These are phyloP conservation scores for Amblyopsis hoosieri DNA, from an alignment of 2,797 vertebrate species.

Conservation along the genomic window DNA sequence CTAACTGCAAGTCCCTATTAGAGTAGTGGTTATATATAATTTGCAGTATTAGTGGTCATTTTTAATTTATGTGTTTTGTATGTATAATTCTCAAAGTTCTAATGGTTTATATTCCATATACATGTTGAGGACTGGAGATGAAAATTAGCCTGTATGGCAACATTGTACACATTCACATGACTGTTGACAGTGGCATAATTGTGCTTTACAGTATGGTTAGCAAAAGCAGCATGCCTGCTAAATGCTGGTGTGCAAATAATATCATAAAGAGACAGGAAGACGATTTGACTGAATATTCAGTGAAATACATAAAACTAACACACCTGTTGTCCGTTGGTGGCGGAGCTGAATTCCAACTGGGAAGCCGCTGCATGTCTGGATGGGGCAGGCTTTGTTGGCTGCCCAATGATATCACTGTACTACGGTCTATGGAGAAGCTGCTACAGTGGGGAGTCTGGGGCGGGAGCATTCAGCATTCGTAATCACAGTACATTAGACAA, in stretches of 20 bases:
- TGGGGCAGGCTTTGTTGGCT: slow-evolving; percentile 50
- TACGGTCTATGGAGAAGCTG: slow-evolving; percentile 65
- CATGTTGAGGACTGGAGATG: too few species aligned
- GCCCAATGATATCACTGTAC: slow-evolving; percentile 45
- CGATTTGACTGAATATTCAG: neutral
- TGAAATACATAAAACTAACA: neutral
- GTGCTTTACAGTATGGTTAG: neutral
- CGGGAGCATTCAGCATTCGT: slow-evolving; percentile 56
- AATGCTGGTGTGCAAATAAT: neutral
- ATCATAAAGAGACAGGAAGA: neutral
- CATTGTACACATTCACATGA: too few species aligned
- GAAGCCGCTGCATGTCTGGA: slow-evolving; percentile 30
- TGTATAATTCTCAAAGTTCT: too few species aligned
- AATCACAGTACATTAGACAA: slow-evolving; percentile 29
- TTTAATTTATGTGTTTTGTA: neutral
- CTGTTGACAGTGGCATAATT: neutral
- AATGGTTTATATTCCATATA: too few species aligned
- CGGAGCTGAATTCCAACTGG: slow-evolving; percentile 46
- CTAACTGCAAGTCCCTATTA: neutral
- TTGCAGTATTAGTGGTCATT: neutral
- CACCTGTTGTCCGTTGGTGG: slow-evolving; percentile 57
- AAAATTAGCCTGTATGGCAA: too few species aligned
- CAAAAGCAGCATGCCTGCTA: neutral
- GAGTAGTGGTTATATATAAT: too few species aligned
- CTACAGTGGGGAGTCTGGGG: slow-evolving; percentile 54